These are phyloP conservation scores for Clupea harengus DNA, from an alignment of 2,113 vertebrate genomes.

Conservation along the genomic window DNA sequence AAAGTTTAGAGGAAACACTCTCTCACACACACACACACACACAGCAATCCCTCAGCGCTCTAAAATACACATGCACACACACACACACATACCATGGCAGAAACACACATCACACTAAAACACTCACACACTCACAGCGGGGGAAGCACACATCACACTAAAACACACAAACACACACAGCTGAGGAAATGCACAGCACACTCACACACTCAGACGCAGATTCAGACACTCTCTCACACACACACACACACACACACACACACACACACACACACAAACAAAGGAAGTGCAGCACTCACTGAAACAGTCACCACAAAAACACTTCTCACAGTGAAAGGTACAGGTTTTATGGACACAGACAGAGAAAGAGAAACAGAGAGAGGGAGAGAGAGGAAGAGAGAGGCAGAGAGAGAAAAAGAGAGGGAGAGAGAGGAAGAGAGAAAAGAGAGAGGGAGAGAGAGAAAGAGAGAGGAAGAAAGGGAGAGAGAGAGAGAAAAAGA, in stretches of 20 bases:
- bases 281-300: background rate
- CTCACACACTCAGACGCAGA: background rate
- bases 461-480: background rate
- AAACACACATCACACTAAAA: slow-evolving; percentile 1
- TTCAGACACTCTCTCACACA: background rate
- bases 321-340: background rate
- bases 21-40: no score
- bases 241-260: background rate
- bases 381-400: background rate
- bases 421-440: background rate
- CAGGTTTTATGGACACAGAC: background rate
- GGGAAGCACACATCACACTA: no score
- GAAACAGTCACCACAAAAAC: background rate
- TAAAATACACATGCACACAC: background rate
- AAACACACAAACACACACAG: background rate
- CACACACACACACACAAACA: background rate
- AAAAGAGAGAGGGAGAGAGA: no score
- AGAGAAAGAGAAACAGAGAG: background rate
- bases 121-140: no score
- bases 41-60: no score
- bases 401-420: no score
- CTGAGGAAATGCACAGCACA: background rate
- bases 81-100: background rate
- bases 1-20: no score
- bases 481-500: no score